Conservation (phyloP, 2,888 invertebrate species). For the Drosophila sordidula region DNA sequence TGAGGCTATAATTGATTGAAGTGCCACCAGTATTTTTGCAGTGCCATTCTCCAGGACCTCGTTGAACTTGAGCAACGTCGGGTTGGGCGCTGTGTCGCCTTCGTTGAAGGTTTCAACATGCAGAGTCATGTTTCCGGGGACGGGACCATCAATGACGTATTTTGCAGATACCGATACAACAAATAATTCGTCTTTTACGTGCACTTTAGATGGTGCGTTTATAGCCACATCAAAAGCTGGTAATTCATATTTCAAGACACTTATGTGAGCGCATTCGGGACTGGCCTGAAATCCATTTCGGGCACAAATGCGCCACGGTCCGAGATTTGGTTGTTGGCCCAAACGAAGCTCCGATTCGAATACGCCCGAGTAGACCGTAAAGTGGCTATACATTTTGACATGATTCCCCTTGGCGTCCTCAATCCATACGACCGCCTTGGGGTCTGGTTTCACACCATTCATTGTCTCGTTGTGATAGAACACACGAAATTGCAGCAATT, state of each 20-base stretch:
- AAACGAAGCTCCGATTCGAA: slow-evolving; percentile 21
- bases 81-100: fast-evolving
- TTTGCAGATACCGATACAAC: not conserved
- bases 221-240: not conserved
- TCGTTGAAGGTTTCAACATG: not conserved
- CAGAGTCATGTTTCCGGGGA: slow-evolving; percentile 9
- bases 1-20: fast-evolving
- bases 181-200: not conserved
- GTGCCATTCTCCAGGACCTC: not conserved
- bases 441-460: not conserved
- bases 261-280: slow-evolving; percentile 23
- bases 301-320: slow-evolving; percentile 46
- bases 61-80: not conserved
- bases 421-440: slow-evolving; percentile 26
- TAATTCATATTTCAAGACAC: not conserved
- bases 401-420: slow-evolving; percentile 29
- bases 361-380: slow-evolving; percentile 15
- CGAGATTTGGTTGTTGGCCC: slow-evolving; percentile 17
- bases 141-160: not conserved
- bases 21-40: not conserved
- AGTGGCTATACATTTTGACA: not conserved
- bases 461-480: slow-evolving; percentile 39
- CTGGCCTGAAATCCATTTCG: not conserved
- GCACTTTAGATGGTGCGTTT: not conserved
- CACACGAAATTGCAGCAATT: slow-evolving; percentile 40